Base-by-base conservation (phyloP, 2,888 invertebrate genomes). In the Ptychoptera albimana region DNA sequence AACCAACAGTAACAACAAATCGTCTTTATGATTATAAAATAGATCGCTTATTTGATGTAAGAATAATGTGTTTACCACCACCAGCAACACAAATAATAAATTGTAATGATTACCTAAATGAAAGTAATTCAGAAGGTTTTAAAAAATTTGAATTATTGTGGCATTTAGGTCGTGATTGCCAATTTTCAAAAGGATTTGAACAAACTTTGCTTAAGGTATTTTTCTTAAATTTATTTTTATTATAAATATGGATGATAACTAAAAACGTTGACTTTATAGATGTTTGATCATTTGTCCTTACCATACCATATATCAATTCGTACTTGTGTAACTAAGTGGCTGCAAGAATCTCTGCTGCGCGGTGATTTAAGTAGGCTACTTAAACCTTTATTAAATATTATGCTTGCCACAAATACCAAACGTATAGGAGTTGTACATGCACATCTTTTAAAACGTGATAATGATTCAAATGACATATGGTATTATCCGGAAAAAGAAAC, bases 381-480 rank as follows among this genome's bases (percentile, higher is more conserved):
- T 23, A 84, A 85, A 55, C 85, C 87, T 0, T 65, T 87, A 6
- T 66, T 86, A 44, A 67, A 76, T 48, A 82, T 85, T 62, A 66
- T 91, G 14, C 66, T 91, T 16, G 77, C 83, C 50, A 76, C 84
- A 0, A 80, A 79, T 49, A 86, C 88, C 0, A 82, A 85, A 44
- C 70, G 85, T n/a, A 75, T 85, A 50, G 81, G 83, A 31, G 79
- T 87, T n/a, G 72, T 80, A 11, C 81, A 85, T 52, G 73, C 79
- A 6, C 77, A 76, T 55, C 71, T 79, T 16, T 67, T 65, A 11
- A 73, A 74, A 48, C 68, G 69, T 10, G 69, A 69, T 23, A 55
- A 59, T 2, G 63, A 61, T 16, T 61, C 59, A 53, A 47, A 53
- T 0, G 64, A 63, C 43, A 44, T 56, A 2, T 57, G 57, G 12